Evolutionary conservation across 2,888 invertebrate genomes (phyloP).

Genomic region (Drosophila diplacantha): DNA sequence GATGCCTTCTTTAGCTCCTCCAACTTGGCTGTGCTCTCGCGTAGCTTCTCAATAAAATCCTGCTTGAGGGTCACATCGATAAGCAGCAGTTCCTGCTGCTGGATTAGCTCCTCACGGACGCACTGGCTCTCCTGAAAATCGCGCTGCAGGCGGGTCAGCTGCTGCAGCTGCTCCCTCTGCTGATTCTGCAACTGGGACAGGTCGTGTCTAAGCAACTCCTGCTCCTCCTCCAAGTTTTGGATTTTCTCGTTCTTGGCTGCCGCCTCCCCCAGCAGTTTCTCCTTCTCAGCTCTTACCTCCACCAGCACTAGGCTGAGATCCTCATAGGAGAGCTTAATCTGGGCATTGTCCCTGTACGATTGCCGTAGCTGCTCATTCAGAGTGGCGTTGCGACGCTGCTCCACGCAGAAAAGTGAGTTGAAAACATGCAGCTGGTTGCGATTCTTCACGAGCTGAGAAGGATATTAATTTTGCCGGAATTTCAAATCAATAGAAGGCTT

Average conservation of each 20-base stretch:
- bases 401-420: constrained; percentile 73
- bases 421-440: constrained; percentile 76
- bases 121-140: constrained; percentile 53
- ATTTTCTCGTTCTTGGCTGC: constrained; percentile 61
- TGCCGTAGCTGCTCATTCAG: constrained; percentile 65
- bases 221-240: constrained; percentile 59
- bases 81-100: constrained; percentile 56
- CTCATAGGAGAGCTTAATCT: constrained; percentile 55
- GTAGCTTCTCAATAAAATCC: constrained; percentile 21
- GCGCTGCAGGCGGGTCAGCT: constrained; percentile 64
- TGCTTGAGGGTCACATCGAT: constrained; percentile 45
- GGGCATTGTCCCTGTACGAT: constrained; percentile 65
- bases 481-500: not conserved
- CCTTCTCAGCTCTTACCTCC: constrained; percentile 50
- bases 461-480: not conserved
- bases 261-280: constrained; percentile 50
- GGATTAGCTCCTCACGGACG: constrained; percentile 42
- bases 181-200: constrained; percentile 63
- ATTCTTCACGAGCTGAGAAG: constrained; percentile 67
- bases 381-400: constrained; percentile 74
- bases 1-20: constrained; percentile 4
- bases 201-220: constrained; percentile 64
- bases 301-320: constrained; percentile 61
- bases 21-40: constrained; percentile 24
- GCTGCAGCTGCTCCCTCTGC: constrained; percentile 64